Conservation (phyloP, 2,797 vertebrate genomes). For the Prionace glauca region DNA sequence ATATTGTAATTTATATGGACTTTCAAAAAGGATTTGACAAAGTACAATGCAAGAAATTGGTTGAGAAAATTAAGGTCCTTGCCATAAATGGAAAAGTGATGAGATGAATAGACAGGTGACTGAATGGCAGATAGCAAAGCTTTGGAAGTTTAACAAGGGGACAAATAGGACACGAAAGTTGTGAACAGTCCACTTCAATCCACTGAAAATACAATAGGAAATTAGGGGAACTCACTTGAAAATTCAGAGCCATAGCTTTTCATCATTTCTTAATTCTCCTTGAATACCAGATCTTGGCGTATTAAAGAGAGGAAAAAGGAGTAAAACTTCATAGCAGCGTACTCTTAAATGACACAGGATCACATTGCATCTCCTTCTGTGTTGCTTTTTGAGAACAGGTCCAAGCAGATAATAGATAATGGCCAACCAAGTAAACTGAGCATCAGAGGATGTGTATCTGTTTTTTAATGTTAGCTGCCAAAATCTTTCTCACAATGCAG, state of each 20-base stretch:
- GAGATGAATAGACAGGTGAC: background rate
- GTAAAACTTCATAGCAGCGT: background rate
- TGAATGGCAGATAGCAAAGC: background rate
- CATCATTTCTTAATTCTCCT: background rate
- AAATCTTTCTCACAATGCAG: background rate
- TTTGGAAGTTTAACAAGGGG: background rate
- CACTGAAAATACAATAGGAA: background rate
- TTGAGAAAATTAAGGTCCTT: background rate
- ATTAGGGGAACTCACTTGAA: background rate
- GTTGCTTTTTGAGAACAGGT: background rate
- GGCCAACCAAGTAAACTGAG: background rate
- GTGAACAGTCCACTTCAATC: background rate
- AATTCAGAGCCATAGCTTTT: background rate
- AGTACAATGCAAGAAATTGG: background rate
- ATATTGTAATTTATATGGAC: background rate
- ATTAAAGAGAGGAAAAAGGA: background rate
- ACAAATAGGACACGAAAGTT: background rate
- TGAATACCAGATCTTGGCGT: background rate
- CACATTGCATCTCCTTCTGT: background rate
- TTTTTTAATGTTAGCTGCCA: background rate
- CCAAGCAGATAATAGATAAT: background rate
- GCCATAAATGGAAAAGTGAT: background rate
- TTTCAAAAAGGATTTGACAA: background rate
- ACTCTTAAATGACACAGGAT: background rate
- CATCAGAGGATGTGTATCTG: background rate